Base-by-base conservation (phyloP, 2,797 vertebrate genomes). In the Huso huso region DNA sequence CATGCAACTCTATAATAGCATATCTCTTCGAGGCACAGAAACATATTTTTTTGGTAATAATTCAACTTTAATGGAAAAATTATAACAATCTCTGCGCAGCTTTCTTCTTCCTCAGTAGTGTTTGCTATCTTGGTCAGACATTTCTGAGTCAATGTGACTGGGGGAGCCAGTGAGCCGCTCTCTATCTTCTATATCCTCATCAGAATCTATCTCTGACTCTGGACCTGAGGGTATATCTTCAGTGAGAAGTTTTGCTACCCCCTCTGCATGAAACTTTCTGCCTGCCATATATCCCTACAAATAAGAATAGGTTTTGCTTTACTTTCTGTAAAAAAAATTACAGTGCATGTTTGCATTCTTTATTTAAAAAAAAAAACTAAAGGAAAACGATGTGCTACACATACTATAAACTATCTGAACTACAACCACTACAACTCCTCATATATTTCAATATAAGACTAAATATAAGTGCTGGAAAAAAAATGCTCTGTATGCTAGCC, bases 361-460 rank as follows among this genome's bases (percentile, higher is more conserved):
- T 37, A 37, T 37, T 37, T 37, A 2, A 2, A 2, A 1, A 4
- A 37, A 18, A 18, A 37, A 37, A 37, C 23, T 37, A 53, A 53
- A 53, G 11, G 51, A 53, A 53, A 12, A 53, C 6, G 4, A 2
- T 53, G 8, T 53, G 51, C 51, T 53, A 53, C 4, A 3, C 3
- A 53, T 53, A 53, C 51, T 53, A 53, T 6, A 53, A 53, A 53
- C 1, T 53, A 53, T 12, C 51, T 53, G 51, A 37, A 18, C 1
- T 18, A 18, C 15, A 18, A 18, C 15, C 15, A 53, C 51, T 53
- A 53, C 51, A 53, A 53, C 51, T 53, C 2, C 51, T 53, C 51
- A 53, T 53, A 53, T 12, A 53, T 53, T 53, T 53, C 51, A 53
- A 53, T 53, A 53, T 53, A 53, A 53, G 51, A 53, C 51, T 53